phyloP scores from a whole-genome alignment of 2,888 invertebrate genomes.

The Strigamia crassipes region DNA sequence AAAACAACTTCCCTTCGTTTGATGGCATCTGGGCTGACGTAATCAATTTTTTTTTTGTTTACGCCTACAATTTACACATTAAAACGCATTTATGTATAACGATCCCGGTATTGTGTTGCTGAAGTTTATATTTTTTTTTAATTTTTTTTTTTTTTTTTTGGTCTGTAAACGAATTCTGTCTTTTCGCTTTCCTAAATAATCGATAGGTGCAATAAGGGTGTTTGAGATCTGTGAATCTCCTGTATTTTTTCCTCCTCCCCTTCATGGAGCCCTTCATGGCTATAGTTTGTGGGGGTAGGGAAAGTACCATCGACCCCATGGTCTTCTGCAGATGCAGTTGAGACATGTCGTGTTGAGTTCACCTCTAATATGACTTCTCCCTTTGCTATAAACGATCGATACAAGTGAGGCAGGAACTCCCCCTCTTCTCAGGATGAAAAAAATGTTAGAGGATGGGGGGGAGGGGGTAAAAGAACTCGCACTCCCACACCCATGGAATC shows the following conservation, averaged over 20 bases:
- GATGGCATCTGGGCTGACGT: conserved; percentile 33
- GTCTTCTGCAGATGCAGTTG: conserved; percentile 37
- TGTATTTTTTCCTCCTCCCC: conserved; percentile 3
- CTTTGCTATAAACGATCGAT: conserved; percentile 39
- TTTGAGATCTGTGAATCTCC: conserved; percentile 33
- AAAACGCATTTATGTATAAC: not conserved
- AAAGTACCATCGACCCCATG: conserved; percentile 28
- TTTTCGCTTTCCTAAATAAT: conserved; percentile 23
- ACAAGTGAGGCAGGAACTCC: conserved; percentile 25
- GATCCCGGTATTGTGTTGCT: not conserved
- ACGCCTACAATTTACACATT: not conserved
- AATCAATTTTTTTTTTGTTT: conserved; percentile 14
- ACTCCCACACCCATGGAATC: conserved; percentile 17
- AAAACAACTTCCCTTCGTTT: not conserved
- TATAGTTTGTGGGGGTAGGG: conserved; percentile 18
- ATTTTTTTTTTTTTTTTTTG: not conserved
- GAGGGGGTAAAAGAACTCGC: not conserved
- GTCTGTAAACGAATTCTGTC: conserved; percentile 2
- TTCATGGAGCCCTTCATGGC: not conserved
- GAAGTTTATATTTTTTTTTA: not conserved
- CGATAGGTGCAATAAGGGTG: conserved; percentile 35
- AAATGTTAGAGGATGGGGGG: conserved; percentile 34
- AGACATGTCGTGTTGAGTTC: conserved; percentile 31
- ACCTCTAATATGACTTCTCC: conserved; percentile 41
- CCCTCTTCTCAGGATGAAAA: conserved; percentile 27